A percentile compares a stretch with the other conserved stretches of the same genome.
These are phyloP conservation scores for Neodon shergylaensis DNA, from an alignment of 2,113 vertebrate species.

Conservation along the genomic window DNA sequence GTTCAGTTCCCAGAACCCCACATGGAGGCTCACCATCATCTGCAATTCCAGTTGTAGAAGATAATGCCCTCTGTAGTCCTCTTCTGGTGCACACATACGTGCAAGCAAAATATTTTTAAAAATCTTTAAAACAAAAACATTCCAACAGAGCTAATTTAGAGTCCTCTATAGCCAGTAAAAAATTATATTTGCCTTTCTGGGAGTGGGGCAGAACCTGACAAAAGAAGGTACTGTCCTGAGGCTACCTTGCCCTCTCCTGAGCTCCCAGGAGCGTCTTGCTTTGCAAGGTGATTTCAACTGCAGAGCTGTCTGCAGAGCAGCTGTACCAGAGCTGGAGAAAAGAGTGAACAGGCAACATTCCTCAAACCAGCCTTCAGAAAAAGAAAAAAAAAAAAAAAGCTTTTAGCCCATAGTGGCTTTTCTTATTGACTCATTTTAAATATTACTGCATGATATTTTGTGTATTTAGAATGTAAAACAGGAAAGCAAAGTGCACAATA, in stretches of 20 bases:
- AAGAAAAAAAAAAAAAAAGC: not conserved
- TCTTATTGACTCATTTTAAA: not conserved
- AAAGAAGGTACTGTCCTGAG: not conserved
- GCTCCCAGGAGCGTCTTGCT: not conserved
- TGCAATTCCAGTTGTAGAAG: not conserved
- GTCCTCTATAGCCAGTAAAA: not conserved
- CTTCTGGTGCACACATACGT: not conserved
- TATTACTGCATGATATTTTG: not conserved
- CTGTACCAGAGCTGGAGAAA: not conserved
- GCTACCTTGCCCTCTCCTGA: not conserved
- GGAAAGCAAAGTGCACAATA: not conserved
- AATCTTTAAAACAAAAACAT: not conserved
- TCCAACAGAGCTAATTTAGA: not conserved
- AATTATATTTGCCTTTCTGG: not conserved
- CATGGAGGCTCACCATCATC: not conserved
- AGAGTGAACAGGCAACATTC: not conserved
- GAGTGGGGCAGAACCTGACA: not conserved
- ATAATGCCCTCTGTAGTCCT: not conserved
- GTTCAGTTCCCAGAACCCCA: not conserved
- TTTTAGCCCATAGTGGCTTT: not conserved
- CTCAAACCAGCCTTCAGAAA: not conserved
- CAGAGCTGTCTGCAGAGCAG: not conserved
- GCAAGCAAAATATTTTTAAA: not conserved
- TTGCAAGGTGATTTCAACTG: not conserved
- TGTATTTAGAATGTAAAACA: conserved; percentile 10